A percentile compares a stretch with the other conserved stretches of the same genome.
Conservation (phyloP, 2,888 invertebrate species). For the Auanema freiburgensis region DNA sequence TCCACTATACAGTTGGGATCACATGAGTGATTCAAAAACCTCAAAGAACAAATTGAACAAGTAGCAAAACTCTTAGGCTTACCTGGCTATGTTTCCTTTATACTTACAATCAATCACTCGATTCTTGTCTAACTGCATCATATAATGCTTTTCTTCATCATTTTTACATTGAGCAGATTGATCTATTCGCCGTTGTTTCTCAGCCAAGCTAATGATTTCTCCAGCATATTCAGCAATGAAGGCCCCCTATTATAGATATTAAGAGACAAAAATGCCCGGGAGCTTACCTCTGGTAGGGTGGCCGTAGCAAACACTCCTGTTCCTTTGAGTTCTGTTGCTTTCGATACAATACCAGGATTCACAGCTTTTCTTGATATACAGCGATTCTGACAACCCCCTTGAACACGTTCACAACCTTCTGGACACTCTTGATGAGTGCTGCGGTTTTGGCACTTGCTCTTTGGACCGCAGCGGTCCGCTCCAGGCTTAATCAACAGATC, state of each 20-base stretch:
- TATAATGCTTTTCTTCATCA: constrained; percentile 22
- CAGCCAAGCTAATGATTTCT: constrained; percentile 14
- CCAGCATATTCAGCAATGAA: constrained; percentile 24
- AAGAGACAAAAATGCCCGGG: not conserved
- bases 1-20: constrained; percentile 17
- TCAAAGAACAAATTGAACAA: constrained; percentile 6
- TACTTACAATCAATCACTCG: constrained; percentile 14
- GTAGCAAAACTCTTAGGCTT: not conserved
- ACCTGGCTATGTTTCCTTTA: constrained; percentile 22
- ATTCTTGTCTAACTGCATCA: constrained; percentile 16
- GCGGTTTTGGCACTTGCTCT: constrained; percentile 8
- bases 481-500: not conserved
- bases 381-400: constrained; percentile 11
- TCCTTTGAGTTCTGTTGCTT: constrained; percentile 8
- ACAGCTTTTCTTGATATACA: not conserved
- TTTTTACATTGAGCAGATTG: not conserved
- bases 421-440: constrained; percentile 14
- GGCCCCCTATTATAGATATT: constrained; percentile 10
- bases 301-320: constrained; percentile 13
- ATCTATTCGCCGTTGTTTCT: constrained; percentile 10
- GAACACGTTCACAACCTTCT: not conserved
- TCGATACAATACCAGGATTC: not conserved
- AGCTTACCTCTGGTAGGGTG: constrained; percentile 5
- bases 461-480: constrained; percentile 4
- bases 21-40: constrained; percentile 24